Percentiles rank a stretch among this genome's conserved stretches.
phyloP scores from a whole-genome alignment of 2,888 invertebrate genomes.

The Oeneis ivallda region DNA sequence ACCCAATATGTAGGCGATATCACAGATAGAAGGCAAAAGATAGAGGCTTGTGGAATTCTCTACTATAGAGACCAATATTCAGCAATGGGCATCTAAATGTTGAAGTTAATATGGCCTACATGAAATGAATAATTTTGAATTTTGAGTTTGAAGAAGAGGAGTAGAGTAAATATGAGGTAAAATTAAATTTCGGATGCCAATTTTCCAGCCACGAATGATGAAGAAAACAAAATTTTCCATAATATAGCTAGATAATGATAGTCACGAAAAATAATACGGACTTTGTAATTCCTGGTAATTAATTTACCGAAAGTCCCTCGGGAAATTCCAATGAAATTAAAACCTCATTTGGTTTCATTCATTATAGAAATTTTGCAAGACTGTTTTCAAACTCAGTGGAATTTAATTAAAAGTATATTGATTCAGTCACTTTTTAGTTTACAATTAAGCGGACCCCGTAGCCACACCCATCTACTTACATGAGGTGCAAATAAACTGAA shows the following conservation, averaged over 20 bases:
- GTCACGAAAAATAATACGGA: conserved; percentile 1
- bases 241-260: neutral
- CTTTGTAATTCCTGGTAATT: conserved; percentile 32
- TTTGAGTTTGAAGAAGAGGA: no score
- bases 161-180: neutral
- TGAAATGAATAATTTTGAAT: no score
- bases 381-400: conserved; percentile 7
- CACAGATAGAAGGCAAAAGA: no score
- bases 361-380: conserved; percentile 33
- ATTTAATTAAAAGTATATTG: conserved; percentile 14
- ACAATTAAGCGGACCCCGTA: neutral
- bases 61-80: no score
- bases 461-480: neutral
- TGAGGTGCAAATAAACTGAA: neutral
- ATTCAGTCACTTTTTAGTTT: neutral
- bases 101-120: no score
- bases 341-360: conserved; percentile 35
- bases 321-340: conserved; percentile 35
- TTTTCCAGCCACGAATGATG: neutral
- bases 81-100: no score
- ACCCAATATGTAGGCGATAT: no score
- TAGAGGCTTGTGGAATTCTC: no score
- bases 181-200: neutral
- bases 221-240: neutral
- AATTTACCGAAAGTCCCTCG: conserved; percentile 35